Conservation (phyloP, 2,797 vertebrate species). For the Merluccius polli region DNA sequence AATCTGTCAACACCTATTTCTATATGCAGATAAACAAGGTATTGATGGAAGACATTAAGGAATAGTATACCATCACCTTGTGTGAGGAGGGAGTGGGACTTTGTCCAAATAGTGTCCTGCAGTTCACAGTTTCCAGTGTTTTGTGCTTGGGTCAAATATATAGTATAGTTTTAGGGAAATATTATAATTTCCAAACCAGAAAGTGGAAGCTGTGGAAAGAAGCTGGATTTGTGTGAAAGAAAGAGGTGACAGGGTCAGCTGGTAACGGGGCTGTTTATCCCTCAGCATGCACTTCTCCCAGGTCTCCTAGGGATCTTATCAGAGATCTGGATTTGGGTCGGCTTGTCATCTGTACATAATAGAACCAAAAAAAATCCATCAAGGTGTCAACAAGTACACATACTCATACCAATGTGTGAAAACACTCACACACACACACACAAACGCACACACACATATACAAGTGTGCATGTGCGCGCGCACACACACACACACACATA, state of each 20-base stretch:
- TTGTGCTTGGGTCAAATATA: not conserved
- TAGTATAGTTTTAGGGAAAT: not conserved
- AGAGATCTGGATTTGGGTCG: conserved; percentile 41
- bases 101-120: not conserved
- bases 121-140: not conserved
- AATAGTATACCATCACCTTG: no score
- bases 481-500: conserved; percentile 11
- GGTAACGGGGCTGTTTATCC: conserved; percentile 21
- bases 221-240: conserved; percentile 24
- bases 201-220: not conserved
- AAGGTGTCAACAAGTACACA: not conserved
- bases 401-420: not conserved
- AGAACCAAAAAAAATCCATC: conserved; percentile 46
- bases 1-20: no score
- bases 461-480: not conserved
- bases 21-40: no score
- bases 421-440: conserved; percentile 3
- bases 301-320: conserved; percentile 36
- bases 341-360: conserved; percentile 44
- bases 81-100: not conserved
- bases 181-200: not conserved
- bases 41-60: no score
- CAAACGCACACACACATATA: no score
- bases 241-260: conserved; percentile 47
- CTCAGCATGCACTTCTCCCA: not conserved